phyloP scores from a whole-genome alignment of 2,113 vertebrate species.

The Machaerirhynchus nigripectus region DNA sequence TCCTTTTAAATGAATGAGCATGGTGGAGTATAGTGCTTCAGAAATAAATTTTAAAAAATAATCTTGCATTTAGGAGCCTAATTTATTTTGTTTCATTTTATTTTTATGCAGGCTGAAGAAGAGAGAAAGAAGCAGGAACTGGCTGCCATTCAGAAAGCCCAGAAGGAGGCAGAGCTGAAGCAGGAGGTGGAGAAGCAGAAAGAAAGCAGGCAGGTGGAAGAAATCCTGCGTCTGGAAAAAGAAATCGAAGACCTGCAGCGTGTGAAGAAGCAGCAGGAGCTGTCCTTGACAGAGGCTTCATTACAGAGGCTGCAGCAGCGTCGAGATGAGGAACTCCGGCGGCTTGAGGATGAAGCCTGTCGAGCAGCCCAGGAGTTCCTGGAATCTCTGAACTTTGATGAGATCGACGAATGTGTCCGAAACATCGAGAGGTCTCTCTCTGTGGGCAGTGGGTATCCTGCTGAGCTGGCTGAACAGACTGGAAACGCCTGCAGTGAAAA shows the following conservation, averaged over 20 bases:
- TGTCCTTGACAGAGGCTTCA: conserved; percentile 87
- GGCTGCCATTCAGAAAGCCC: conserved; percentile 52
- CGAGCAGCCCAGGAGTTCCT: conserved; percentile 94
- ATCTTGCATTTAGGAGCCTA: not conserved
- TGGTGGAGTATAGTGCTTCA: not conserved
- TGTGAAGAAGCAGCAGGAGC: conserved; percentile 92
- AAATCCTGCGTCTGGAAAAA: conserved; percentile 92
- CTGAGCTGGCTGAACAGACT: conserved; percentile 32
- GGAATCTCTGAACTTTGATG: conserved; percentile 92
- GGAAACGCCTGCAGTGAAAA: conserved; percentile 39
- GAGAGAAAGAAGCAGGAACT: conserved; percentile 62
- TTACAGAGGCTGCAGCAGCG: conserved; percentile 86
- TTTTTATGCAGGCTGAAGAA: conserved; percentile 71
- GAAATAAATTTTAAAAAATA: not conserved
- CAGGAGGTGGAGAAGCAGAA: conserved; percentile 72
- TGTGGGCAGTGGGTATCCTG: conserved; percentile 19
- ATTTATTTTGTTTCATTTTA: not conserved
- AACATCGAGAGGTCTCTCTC: conserved; percentile 91
- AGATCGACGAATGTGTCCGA: conserved; percentile 95
- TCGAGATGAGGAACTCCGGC: conserved; percentile 86
- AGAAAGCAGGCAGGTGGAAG: conserved; percentile 91
- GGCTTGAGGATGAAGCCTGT: conserved; percentile 93
- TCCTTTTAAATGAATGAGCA: not conserved
- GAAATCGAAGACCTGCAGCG: conserved; percentile 92
- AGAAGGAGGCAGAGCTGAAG: conserved; percentile 61